Conservation (phyloP, 2,797 vertebrate species). For the Fratercula arctica region DNA sequence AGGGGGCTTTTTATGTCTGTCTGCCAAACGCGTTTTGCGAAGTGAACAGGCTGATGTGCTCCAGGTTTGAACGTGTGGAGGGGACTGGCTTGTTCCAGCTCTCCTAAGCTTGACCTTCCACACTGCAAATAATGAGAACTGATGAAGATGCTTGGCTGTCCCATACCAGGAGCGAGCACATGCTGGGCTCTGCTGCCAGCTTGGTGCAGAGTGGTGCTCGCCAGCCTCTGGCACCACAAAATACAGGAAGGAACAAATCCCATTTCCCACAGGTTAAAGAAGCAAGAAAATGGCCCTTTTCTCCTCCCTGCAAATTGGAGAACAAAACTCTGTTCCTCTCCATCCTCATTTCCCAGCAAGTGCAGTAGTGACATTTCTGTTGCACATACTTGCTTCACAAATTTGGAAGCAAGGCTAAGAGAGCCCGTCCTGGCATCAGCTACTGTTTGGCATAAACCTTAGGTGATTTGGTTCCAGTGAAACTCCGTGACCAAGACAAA, state of each 20-base stretch:
- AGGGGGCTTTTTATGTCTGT: not conserved
- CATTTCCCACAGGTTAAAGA: rapidly evolving
- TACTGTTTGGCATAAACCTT: not conserved
- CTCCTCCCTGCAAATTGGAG: not conserved
- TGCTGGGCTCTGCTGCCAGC: rapidly evolving
- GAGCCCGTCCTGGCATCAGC: not conserved
- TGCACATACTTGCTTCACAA: not conserved
- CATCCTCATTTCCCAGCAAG: not conserved
- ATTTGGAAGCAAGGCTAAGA: not conserved
- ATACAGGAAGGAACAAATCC: not conserved
- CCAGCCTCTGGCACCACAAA: not conserved
- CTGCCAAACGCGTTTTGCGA: rapidly evolving
- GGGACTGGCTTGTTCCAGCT: not conserved
- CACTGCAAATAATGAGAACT: not conserved
- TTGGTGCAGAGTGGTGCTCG: rapidly evolving
- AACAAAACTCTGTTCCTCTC: rapidly evolving
- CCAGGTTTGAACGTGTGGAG: not conserved
- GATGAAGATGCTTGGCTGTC: not conserved
- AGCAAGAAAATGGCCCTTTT: not conserved
- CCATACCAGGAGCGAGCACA: not conserved
- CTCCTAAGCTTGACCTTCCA: not conserved
- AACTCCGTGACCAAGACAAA: not conserved
- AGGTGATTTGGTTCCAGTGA: not conserved
- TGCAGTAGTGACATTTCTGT: not conserved
- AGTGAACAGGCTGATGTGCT: not conserved